Evolutionary conservation across 2,113 vertebrate genomes (phyloP), one percentile per base, ranked within the genome.

Genomic region (Cyanistes caeruleus): DNA sequence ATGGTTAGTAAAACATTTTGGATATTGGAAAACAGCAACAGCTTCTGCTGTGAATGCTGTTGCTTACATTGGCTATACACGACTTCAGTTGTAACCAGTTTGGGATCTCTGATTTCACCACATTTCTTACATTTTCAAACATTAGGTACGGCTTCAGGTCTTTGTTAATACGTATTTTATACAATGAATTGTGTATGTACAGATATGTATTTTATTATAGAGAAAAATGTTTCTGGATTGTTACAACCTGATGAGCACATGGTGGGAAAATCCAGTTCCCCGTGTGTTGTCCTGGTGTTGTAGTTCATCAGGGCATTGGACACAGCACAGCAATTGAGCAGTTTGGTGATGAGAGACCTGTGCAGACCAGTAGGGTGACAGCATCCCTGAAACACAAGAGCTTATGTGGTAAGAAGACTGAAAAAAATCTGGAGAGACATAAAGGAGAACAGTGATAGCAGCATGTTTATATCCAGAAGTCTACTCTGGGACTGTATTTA

Each of bases 1-100:
- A 82, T 53, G 39, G 59, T 94, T 83, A 79, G 46, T 89, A 80
- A 95, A 96, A 70, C 73, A 85, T 21, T 93, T 84, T 41, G 56
- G 79, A 46, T 77, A 62, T 75, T 28, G 21, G 79, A 84, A 96
- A 86, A 76, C 35, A 95, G 81, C 63, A 94, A 43, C 91, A 72
- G 52, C 41, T 89, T 14, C 73, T 77, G 55, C 68, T 74, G 41
- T 53, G 35, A 28, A 79, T 58, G 13, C 14, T 87, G 13, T 64
- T 93, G 56, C 60, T 85, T 91, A 76, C 1, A 8, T 16, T 74
- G 48, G 69, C 59, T 59, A 11, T n/a, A 27, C 48, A 43, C 24
- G 76, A 87, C 67, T 90, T 73, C 56, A 78, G 62, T 68, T 80
- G 23, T 41, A 74, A 46, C 20, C 52, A 73, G 10, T 84, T 56